A percentile compares a stretch with the other conserved stretches of the same genome.
phyloP scores from a whole-genome alignment of 2,888 invertebrate genomes.

The Protophormia terraenovae region DNA sequence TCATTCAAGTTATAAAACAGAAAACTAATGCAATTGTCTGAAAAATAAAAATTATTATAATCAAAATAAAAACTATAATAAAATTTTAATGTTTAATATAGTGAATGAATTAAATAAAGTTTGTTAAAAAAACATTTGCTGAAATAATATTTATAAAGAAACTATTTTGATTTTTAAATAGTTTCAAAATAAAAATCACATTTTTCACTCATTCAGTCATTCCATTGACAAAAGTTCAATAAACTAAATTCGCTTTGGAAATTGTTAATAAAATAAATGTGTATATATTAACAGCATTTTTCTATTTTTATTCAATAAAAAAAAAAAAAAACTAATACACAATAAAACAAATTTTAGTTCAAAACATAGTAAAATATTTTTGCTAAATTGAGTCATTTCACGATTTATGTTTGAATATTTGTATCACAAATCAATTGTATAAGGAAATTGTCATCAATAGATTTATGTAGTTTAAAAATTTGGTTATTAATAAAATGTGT shows the following conservation, averaged over 20 bases:
- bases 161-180: background rate
- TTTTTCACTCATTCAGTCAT: background rate
- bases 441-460: conserved; percentile 5
- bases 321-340: background rate
- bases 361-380: background rate
- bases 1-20: too few relatives aligned
- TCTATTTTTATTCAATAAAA: background rate
- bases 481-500: background rate
- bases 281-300: background rate
- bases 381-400: background rate
- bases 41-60: too few relatives aligned
- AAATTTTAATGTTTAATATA: background rate
- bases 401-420: background rate
- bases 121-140: background rate
- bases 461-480: background rate
- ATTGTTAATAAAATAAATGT: background rate
- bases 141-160: background rate
- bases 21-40: too few relatives aligned
- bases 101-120: background rate
- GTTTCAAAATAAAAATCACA: background rate
- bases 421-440: background rate
- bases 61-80: background rate
- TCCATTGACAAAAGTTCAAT: conserved; percentile 33
- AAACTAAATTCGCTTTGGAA: conserved; percentile 29
- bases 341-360: background rate